Evolutionary conservation across 2,888 invertebrate genomes (phyloP).

Genomic region (Oeneis ivallda): DNA sequence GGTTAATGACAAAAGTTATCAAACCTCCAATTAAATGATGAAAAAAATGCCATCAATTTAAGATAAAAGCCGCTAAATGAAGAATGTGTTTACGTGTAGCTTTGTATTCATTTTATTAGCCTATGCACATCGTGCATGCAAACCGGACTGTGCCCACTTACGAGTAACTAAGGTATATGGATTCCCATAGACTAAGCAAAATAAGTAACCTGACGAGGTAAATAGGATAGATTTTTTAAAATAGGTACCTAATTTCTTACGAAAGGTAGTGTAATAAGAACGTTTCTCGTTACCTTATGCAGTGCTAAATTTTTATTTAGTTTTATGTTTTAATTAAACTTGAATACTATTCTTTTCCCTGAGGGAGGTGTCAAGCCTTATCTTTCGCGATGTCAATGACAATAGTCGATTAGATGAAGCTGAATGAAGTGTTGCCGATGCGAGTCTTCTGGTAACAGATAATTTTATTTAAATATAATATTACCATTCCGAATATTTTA

Average conservation of each 20-base stretch:
- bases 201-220: conserved; percentile 1
- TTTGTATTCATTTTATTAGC: conserved; percentile 38
- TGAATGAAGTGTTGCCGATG: no score
- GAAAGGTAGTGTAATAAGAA: background rate
- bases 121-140: conserved; percentile 44
- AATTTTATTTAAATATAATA: no score
- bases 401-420: background rate
- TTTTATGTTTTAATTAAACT: no score
- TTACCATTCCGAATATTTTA: no score
- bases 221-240: background rate
- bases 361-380: no score
- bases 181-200: conserved; percentile 55
- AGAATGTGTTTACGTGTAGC: conserved; percentile 32
- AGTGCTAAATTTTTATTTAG: no score
- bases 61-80: conserved; percentile 24
- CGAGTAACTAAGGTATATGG: conserved; percentile 58
- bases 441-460: no score
- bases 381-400: no score
- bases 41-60: conserved; percentile 11
- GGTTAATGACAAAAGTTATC: background rate
- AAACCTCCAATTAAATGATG: background rate
- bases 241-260: background rate
- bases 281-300: no score
- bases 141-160: conserved; percentile 61
- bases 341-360: no score